Percentiles rank a stretch among this genome's conserved stretches.
Evolutionary conservation across 1,140 invertebrate species (phyloP).

Genomic region (Phthorimaea operculella): DNA sequence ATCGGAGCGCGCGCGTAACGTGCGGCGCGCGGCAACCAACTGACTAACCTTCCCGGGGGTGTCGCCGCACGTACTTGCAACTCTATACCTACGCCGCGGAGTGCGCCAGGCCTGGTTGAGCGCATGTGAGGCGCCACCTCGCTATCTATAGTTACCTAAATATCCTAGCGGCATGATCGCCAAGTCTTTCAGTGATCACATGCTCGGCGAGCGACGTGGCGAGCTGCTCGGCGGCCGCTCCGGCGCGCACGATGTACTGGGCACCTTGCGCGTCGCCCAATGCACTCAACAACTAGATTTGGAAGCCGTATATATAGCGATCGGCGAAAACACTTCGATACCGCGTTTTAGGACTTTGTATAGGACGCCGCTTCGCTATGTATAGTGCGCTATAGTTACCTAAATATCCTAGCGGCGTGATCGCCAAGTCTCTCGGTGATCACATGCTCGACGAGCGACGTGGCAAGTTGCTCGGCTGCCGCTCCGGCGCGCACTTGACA

Average conservation of each 20-base stretch:
- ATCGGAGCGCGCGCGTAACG: no score
- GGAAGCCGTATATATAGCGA: no score
- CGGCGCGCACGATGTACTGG: slow-evolving; percentile 77
- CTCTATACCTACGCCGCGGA: no score
- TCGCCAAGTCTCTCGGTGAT: slow-evolving; percentile 86
- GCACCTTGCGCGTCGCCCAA: slow-evolving; percentile 85
- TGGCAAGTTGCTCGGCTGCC: slow-evolving; percentile 74
- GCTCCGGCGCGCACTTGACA: slow-evolving; percentile 72
- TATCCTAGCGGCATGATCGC: slow-evolving; percentile 86
- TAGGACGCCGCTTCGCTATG: no score
- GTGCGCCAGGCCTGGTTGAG: no score
- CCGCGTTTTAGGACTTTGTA: no score
- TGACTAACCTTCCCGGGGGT: no score
- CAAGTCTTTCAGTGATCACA: slow-evolving; percentile 84
- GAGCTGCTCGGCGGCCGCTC: slow-evolving; percentile 72
- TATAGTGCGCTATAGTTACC: no score
- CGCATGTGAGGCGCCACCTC: slow-evolving; percentile 73
- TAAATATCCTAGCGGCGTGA: slow-evolving; percentile 87
- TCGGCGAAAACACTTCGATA: no score
- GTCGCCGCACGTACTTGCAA: no score
- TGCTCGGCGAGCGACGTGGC: slow-evolving; percentile 78
- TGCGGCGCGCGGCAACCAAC: no score
- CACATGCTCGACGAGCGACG: slow-evolving; percentile 77
- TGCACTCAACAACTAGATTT: no score
- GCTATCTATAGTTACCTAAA: slow-evolving; percentile 80